Base-by-base conservation (phyloP, 2,113 vertebrate species). In the Micronycteris hirsuta region DNA sequence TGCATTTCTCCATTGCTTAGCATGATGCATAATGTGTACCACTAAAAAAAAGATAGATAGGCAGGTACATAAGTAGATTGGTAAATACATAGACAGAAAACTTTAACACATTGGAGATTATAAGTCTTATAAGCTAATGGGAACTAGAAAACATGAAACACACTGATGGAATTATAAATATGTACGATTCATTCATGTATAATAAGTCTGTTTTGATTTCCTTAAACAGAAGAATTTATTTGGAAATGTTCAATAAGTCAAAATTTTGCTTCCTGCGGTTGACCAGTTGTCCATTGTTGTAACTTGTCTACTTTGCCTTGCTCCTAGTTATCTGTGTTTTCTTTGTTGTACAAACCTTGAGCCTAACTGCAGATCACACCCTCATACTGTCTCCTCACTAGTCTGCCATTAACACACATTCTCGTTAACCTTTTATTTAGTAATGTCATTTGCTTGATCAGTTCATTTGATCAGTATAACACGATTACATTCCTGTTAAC, bases 211-310 rank as follows among this genome's bases (percentile, higher is more conserved):
- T 28, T 89, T 89, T 81, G 70, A 83, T 67, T 80, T 88, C 3
- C 6, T 71, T 84, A 33, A 93, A 89, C 31, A 81, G 67, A 65
- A 83, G 22, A 78, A 45, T 80, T 92, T 43, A 70, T 43, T 36
- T 86, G 89, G 78, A 70, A 78, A 92, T 91, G 49, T 70, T 58
- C 49, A 86, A 65, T 94, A 65, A 77, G 82, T 76, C 15, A 70
- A 52, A 86, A 61, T 54, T 82, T 70, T 45, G 16, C 63, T n/a
- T 77, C 52, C 74, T 56, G 58, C 76, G 20, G 28, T 36, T 58
- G 58, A 61, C 24, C 24, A 26, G 17, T 61, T 61, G 24, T 61
- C 58, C 58, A 28, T 61, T 61, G 58, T 28, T 89, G 28, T 45
- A 76, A 17, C 17, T 71, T 28, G 1, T 20, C 15, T 86, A 47